These are phyloP conservation scores for Chrysopilus asiliformis DNA, from an alignment of 2,888 invertebrate genomes.

Conservation along the genomic window DNA sequence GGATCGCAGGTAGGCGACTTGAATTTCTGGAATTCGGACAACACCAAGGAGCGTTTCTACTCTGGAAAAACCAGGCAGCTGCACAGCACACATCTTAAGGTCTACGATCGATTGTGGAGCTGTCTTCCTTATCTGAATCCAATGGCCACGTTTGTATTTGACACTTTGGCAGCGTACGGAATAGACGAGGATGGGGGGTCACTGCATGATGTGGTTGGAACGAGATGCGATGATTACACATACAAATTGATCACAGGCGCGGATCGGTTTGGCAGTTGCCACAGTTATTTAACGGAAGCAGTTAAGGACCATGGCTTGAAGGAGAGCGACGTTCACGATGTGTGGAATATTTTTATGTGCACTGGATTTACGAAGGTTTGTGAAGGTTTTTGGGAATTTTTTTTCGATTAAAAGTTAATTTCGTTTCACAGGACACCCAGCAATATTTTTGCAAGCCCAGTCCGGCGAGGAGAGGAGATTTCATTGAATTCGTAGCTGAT, in stretches of 20 bases:
- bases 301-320: conserved; percentile 30
- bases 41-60: conserved; percentile 35
- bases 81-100: conserved; percentile 35
- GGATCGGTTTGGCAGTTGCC: conserved; percentile 34
- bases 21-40: conserved; percentile 38
- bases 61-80: conserved; percentile 39
- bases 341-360: conserved; percentile 41
- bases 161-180: conserved; percentile 35
- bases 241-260: conserved; percentile 37
- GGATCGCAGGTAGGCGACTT: conserved; percentile 39
- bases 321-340: conserved; percentile 39
- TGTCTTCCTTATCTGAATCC: conserved; percentile 36
- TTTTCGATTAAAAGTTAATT: conserved; percentile 2
- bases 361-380: conserved; percentile 35
- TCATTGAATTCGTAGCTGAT: conserved; percentile 39
- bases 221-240: conserved; percentile 39
- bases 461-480: conserved; percentile 37
- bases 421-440: conserved; percentile 28
- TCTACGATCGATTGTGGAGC: conserved; percentile 39
- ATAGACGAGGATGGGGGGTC: conserved; percentile 38
- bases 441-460: conserved; percentile 40
- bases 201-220: conserved; percentile 38
- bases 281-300: conserved; percentile 35
- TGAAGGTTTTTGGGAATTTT: neutral
- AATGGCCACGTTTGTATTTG: conserved; percentile 39